These are phyloP conservation scores for Epistrophe grossulariae DNA, from an alignment of 2,888 invertebrate genomes.

Conservation along the genomic window DNA sequence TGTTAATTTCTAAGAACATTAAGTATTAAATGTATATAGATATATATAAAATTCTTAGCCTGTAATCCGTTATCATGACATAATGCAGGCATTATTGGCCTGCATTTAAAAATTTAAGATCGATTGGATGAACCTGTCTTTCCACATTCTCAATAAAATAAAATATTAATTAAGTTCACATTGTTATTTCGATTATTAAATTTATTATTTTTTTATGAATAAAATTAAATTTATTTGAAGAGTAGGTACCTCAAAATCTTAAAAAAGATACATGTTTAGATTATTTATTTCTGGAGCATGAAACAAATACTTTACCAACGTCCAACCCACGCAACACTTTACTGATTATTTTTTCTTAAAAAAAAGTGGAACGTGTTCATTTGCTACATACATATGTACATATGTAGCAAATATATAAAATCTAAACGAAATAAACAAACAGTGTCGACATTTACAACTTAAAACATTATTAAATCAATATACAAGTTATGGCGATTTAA, in stretches of 20 bases:
- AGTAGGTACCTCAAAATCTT: not conserved
- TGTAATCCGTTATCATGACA: not conserved
- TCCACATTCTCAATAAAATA: not conserved
- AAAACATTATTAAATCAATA: too few relatives aligned
- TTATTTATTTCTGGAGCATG: too few relatives aligned
- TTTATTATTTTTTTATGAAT: not conserved
- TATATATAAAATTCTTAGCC: not conserved
- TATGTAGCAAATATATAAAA: too few relatives aligned
- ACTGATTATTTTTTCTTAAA: too few relatives aligned
- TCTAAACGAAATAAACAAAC: too few relatives aligned
- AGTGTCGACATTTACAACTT: too few relatives aligned
- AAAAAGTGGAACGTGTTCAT: too few relatives aligned
- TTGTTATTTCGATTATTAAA: not conserved
- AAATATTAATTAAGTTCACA: not conserved
- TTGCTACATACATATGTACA: too few relatives aligned
- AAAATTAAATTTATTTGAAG: not conserved
- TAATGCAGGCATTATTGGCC: not conserved
- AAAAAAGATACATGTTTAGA: not conserved
- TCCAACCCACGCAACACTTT: too few relatives aligned
- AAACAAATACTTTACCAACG: too few relatives aligned
- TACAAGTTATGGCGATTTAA: too few relatives aligned
- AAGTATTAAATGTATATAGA: conserved; percentile 45
- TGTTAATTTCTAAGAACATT: conserved; percentile 46
- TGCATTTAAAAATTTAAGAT: not conserved
- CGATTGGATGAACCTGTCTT: not conserved